Percentiles rank a stretch among this genome's conserved stretches.
Conservation (phyloP, 1,140 invertebrate genomes). For the Bombus sibiricus region DNA sequence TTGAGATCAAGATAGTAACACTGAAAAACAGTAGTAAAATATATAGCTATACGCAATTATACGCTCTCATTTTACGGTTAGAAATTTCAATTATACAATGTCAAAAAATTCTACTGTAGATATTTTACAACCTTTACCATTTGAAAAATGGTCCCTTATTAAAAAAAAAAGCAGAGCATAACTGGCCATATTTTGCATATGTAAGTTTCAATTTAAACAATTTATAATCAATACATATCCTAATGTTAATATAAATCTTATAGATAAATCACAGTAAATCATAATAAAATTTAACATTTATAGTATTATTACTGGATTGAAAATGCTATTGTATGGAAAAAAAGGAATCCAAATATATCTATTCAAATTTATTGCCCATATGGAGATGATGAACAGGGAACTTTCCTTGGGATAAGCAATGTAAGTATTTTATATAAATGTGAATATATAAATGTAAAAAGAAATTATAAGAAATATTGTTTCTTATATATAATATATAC, state of each 20-base stretch:
- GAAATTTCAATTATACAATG: neutral
- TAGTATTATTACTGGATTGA: conserved; percentile 47
- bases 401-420: conserved; percentile 15
- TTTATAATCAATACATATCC: neutral
- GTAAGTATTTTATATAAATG: conserved; percentile 1
- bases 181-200: conserved; percentile 25
- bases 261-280: neutral
- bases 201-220: conserved; percentile 18
- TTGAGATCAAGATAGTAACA: neutral
- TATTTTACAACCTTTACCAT: conserved; percentile 11
- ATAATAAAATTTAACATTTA: neutral
- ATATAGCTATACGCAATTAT: neutral
- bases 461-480: neutral
- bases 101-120: neutral
- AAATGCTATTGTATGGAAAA: conserved; percentile 46
- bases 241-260: neutral
- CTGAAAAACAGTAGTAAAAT: neutral
- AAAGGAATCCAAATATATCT: conserved; percentile 20
- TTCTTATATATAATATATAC: neutral
- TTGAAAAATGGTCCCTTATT: conserved; percentile 16
- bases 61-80: neutral
- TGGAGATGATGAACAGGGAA: conserved; percentile 18
- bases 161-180: neutral
- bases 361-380: conserved; percentile 51
- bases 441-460: neutral